These are phyloP conservation scores for Alligator mississippiensis DNA, from an alignment of 2,113 vertebrate species.

Conservation along the genomic window DNA sequence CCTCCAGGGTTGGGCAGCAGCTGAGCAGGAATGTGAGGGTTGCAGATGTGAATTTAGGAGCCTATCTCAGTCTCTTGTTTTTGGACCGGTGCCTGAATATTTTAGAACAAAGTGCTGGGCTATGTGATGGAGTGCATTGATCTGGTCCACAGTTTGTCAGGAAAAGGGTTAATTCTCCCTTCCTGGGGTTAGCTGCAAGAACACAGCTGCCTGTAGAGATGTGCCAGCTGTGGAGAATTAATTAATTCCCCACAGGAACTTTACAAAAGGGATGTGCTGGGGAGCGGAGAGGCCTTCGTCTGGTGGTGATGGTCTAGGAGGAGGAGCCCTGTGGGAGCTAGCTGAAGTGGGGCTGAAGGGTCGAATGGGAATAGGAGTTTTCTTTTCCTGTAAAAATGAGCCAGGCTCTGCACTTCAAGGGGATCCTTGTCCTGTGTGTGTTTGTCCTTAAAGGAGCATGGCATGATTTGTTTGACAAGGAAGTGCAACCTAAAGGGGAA, in stretches of 20 bases:
- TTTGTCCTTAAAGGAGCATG: background rate
- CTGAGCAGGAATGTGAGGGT: background rate
- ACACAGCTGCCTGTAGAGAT: slow-evolving; percentile 2
- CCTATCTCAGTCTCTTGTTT: background rate
- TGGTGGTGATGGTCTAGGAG: fast-evolving
- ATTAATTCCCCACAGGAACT: background rate
- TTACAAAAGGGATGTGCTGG: background rate
- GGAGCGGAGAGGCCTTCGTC: background rate
- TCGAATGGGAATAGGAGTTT: background rate
- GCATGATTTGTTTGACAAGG: background rate
- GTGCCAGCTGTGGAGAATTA: slow-evolving; percentile 4
- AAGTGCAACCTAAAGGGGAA: background rate
- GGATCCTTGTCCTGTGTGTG: too few species aligned
- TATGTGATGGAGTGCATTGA: fast-evolving
- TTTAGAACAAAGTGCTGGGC: fast-evolving
- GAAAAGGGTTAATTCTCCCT: background rate
- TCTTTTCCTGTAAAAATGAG: background rate
- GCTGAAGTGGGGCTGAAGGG: background rate
- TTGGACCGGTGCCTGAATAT: background rate
- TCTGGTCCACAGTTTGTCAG: background rate
- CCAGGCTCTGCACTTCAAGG: background rate
- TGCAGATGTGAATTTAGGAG: fast-evolving
- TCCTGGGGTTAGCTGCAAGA: background rate
- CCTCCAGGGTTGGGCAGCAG: background rate
- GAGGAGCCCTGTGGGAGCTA: background rate